phyloP scores from a whole-genome alignment of 1,140 invertebrate species.

The Zophobas atratus region DNA sequence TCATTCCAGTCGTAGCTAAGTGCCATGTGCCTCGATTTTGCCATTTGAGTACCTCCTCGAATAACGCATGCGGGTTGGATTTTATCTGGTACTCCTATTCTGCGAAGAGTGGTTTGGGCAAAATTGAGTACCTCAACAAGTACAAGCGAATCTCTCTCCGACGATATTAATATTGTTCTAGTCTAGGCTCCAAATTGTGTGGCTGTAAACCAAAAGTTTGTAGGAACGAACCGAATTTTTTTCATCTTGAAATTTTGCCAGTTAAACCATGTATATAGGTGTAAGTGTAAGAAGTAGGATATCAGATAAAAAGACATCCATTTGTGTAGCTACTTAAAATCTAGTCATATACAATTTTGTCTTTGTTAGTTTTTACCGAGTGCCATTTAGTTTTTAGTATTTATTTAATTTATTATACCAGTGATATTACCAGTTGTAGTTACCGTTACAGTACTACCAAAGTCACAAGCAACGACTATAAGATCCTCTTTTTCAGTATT shows the following conservation, averaged over 20 bases:
- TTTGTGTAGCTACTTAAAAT: not conserved
- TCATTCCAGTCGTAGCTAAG: slow-evolving; percentile 23
- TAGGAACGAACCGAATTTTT: not conserved
- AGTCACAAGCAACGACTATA: not conserved
- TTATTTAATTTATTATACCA: slow-evolving; percentile 7
- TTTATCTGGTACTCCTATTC: slow-evolving; percentile 16
- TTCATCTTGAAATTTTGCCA: no score
- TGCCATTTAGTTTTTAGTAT: slow-evolving; percentile 31
- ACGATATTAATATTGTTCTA: no score
- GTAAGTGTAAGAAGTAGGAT: slow-evolving; percentile 2
- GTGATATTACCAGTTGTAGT: slow-evolving; percentile 7
- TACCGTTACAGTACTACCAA: not conserved
- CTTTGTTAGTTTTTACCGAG: slow-evolving; percentile 1
- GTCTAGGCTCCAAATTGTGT: no score
- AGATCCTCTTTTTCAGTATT: slow-evolving; percentile 10
- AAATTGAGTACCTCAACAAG: not conserved
- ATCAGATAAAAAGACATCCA: slow-evolving; percentile 4
- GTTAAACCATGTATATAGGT: not conserved
- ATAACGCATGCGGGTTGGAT: not conserved
- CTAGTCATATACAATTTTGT: slow-evolving; percentile 22
- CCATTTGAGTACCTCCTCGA: slow-evolving; percentile 22
- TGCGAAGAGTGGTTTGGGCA: not conserved
- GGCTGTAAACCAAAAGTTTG: not conserved
- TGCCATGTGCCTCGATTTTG: slow-evolving; percentile 43
- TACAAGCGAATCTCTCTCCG: not conserved